Conservation (phyloP, 2,797 vertebrate species). For the Diplodus puntazzo region DNA sequence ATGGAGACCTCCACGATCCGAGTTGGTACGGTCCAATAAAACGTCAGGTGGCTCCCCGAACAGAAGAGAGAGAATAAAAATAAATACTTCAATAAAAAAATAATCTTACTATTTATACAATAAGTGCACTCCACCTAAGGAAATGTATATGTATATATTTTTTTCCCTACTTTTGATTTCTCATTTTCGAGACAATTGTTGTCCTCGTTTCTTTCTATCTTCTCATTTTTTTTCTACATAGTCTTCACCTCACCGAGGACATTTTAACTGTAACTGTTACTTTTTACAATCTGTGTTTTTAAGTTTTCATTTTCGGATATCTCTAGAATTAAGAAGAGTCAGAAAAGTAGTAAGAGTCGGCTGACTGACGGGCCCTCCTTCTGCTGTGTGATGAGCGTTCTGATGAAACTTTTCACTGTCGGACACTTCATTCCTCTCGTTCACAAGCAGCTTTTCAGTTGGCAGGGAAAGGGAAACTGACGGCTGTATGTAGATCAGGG, state of each 20-base stretch:
- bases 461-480: conserved; percentile 7
- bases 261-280: background rate
- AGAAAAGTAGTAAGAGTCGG: background rate
- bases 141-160: no score
- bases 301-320: no score
- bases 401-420: background rate
- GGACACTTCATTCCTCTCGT: background rate
- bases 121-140: no score
- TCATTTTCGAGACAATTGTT: background rate
- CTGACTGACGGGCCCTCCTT: background rate
- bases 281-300: background rate
- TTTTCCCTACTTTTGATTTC: no score
- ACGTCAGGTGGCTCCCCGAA: background rate
- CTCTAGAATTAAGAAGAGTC: no score
- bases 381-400: background rate
- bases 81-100: no score
- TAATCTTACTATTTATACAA: no score
- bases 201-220: background rate
- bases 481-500: background rate
- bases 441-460: conserved; percentile 13
- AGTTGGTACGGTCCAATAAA: background rate
- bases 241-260: background rate
- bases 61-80: background rate
- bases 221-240: background rate
- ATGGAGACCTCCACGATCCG: background rate